Percentiles rank a stretch among this genome's conserved stretches.
phyloP scores from a whole-genome alignment of 2,888 invertebrate species.

The Branchipolynoe longqiensis region DNA sequence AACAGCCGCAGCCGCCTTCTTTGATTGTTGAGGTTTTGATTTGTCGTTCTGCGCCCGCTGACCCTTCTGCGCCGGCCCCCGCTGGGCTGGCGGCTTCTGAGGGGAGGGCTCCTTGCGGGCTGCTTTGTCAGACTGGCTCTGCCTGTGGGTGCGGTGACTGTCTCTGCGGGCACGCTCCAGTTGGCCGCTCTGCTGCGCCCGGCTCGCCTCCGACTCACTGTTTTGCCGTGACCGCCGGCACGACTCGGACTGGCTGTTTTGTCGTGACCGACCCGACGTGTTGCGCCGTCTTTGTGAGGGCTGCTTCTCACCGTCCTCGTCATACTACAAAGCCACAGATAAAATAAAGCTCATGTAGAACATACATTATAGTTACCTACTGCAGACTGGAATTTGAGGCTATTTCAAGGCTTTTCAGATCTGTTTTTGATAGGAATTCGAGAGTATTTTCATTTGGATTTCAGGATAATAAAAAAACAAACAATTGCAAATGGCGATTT shows the following conservation, averaged over 20 bases:
- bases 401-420: no score
- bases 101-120: conserved; percentile 42
- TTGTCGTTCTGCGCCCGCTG: conserved; percentile 6
- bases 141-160: conserved; percentile 42
- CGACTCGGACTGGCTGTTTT: conserved; percentile 51
- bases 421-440: no score
- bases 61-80: conserved; percentile 23
- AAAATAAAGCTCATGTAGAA: no score
- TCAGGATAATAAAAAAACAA: no score
- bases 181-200: conserved; percentile 53
- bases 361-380: no score
- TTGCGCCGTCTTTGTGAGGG: conserved; percentile 15
- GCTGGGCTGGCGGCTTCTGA: conserved; percentile 11
- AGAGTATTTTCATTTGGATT: no score
- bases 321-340: neutral
- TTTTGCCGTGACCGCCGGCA: conserved; percentile 56
- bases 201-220: conserved; percentile 50
- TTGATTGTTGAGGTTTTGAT: conserved; percentile 19
- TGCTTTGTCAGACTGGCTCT: conserved; percentile 55
- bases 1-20: no score
- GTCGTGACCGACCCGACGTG: conserved; percentile 29
- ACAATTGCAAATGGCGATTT: no score
- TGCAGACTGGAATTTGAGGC: no score
- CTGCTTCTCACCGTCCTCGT: conserved; percentile 32
- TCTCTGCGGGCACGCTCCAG: conserved; percentile 34